phyloP scores from a whole-genome alignment of 2,888 invertebrate genomes.

The Coenonympha arcania region DNA sequence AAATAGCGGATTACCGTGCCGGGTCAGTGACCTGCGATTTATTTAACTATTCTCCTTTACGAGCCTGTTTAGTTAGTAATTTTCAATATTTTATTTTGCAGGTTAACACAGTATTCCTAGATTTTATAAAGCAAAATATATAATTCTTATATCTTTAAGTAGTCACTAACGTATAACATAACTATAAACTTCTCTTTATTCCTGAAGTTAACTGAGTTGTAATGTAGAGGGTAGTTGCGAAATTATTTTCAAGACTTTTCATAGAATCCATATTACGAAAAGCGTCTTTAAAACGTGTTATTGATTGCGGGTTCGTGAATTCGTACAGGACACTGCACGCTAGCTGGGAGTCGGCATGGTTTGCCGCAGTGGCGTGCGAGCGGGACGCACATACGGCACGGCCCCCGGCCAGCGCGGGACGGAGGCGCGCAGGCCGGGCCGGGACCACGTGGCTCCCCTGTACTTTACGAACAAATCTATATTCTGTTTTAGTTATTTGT shows the following conservation, averaged over 20 bases:
- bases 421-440: slow-evolving; percentile 19
- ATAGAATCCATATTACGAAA: slow-evolving; percentile 1
- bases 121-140: too few species aligned
- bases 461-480: not conserved
- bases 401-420: slow-evolving; percentile 28
- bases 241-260: too few species aligned
- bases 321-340: slow-evolving; percentile 49
- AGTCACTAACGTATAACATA: too few species aligned
- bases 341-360: slow-evolving; percentile 51
- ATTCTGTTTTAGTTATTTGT: not conserved
- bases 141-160: too few species aligned
- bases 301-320: slow-evolving; percentile 36
- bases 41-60: slow-evolving; percentile 46
- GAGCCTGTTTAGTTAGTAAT: too few species aligned
- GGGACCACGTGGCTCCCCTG: slow-evolving; percentile 17
- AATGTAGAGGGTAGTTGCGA: too few species aligned
- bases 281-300: slow-evolving; percentile 30
- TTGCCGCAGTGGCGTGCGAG: slow-evolving; percentile 65
- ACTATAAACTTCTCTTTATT: too few species aligned
- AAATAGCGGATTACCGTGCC: slow-evolving; percentile 41
- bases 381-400: slow-evolving; percentile 37
- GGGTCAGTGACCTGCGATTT: slow-evolving; percentile 55
- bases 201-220: too few species aligned
- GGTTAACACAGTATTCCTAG: too few species aligned
- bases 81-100: too few species aligned